phyloP scores from a whole-genome alignment of 2,113 vertebrate genomes.

The Pomatostomus ruficeps region DNA sequence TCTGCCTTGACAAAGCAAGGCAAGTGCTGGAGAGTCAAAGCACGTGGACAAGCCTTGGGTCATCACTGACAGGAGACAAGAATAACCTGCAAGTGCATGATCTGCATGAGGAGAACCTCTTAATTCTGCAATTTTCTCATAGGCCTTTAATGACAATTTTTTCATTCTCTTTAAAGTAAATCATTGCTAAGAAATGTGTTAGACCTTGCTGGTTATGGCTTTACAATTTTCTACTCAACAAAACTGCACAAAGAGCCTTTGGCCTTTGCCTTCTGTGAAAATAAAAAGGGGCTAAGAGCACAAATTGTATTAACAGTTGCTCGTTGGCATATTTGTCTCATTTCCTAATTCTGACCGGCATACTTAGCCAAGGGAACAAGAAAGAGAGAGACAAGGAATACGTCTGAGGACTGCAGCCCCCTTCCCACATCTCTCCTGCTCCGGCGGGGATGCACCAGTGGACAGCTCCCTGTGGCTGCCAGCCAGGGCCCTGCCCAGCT shows the following conservation, averaged over 20 bases:
- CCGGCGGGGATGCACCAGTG: rapidly evolving
- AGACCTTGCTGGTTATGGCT: background rate
- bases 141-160: background rate
- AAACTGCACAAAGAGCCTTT: background rate
- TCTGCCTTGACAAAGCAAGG: background rate
- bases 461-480: rapidly evolving
- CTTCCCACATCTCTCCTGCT: background rate
- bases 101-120: background rate
- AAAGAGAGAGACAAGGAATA: background rate
- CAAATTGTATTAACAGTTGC: background rate
- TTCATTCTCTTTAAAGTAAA: background rate
- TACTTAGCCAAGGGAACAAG: background rate
- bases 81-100: background rate
- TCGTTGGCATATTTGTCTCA: background rate
- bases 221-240: background rate
- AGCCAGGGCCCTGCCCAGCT: background rate
- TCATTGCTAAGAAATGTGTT: background rate
- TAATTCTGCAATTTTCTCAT: background rate
- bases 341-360: background rate
- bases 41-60: background rate
- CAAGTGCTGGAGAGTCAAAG: background rate
- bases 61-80: background rate
- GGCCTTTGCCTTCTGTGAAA: background rate
- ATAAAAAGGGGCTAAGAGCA: background rate
- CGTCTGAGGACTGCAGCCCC: background rate